Evolutionary conservation across 2,113 vertebrate genomes (phyloP).

Genomic region (Mungos mungo): DNA sequence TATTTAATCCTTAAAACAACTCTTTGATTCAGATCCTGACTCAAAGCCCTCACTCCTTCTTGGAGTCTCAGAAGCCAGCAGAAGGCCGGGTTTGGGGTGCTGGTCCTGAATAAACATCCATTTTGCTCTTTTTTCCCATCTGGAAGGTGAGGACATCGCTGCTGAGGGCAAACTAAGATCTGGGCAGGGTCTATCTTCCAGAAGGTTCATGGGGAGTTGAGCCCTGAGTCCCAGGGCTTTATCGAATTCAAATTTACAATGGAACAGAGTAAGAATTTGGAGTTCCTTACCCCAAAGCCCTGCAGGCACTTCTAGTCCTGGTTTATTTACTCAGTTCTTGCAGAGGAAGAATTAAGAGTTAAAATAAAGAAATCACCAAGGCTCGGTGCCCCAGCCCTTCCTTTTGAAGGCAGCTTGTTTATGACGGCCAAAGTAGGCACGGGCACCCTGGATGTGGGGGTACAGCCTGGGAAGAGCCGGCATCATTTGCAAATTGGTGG

Average conservation of each 20-base stretch:
- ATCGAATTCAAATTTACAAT: constrained; percentile 11
- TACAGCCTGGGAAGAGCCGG: not conserved
- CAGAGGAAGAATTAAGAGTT: not conserved
- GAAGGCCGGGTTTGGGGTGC: not conserved
- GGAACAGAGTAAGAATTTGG: not conserved
- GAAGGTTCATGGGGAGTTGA: not conserved
- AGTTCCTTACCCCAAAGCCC: not conserved
- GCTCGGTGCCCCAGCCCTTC: not conserved
- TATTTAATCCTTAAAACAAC: not conserved
- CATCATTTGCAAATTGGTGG: not conserved
- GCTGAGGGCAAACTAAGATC: not conserved
- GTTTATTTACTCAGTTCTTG: not conserved
- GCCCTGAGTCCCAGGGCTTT: constrained; percentile 4
- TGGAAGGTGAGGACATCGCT: not conserved
- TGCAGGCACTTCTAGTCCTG: not conserved
- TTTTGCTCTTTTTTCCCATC: not conserved
- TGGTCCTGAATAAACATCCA: not conserved
- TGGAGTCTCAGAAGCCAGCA: not conserved
- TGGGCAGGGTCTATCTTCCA: not conserved
- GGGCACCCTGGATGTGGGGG: not conserved
- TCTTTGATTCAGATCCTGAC: not conserved
- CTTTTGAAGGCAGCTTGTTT: not conserved
- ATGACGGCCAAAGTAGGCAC: not conserved
- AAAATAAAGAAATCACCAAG: not conserved
- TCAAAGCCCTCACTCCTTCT: not conserved